Evolutionary conservation across 2,113 vertebrate species (phyloP), one percentile per base, ranked within the genome.

Genomic region (Semnornis frantzii): DNA sequence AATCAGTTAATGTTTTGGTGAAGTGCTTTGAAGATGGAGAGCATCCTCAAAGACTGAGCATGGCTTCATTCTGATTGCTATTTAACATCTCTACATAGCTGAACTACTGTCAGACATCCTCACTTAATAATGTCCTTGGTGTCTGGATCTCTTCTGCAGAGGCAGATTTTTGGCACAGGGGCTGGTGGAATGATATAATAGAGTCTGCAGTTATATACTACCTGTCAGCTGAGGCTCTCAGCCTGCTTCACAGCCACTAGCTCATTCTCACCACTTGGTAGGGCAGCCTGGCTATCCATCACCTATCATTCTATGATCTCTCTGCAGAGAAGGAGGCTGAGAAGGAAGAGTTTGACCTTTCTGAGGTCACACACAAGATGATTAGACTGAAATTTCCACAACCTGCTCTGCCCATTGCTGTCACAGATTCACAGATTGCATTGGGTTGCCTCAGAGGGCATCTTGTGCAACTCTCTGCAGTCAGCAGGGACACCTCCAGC

Each of bases 101-200:
- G 75, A 94, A 92, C 96, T 96, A 94, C 66, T 73, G 87, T 96
- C 93, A 96, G 92, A 50, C 63, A 34, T 46, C 48, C 59, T 83
- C 87, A 58, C 70, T 96, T 94, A 71, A 89, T 73, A 87, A 85
- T 15, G 5, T 3, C 1, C 34, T 81, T 42, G 12, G 92, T 77
- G 89, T 84, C 92, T 95, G 92, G 92, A 74, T 97, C 80, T 94
- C 60, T 27, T 91, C 94, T n/a, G 46, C 80, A 48, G 42, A 92
- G 91, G 94, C 90, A 90, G 87, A 3, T 85, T 95, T 91, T 74
- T 85, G 94, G 93, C 95, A 78, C 37, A 12, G 66, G 54, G 52
- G 25, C 1, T 28, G 73, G 33, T 68, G 85, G 58, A 59, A 55
- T 62, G 95, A 92, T 78, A 33, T 19, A 92, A 77, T 5, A 37